Evolutionary conservation across 2,888 invertebrate genomes (phyloP).

Genomic region (Cheiracanthium punctorium): DNA sequence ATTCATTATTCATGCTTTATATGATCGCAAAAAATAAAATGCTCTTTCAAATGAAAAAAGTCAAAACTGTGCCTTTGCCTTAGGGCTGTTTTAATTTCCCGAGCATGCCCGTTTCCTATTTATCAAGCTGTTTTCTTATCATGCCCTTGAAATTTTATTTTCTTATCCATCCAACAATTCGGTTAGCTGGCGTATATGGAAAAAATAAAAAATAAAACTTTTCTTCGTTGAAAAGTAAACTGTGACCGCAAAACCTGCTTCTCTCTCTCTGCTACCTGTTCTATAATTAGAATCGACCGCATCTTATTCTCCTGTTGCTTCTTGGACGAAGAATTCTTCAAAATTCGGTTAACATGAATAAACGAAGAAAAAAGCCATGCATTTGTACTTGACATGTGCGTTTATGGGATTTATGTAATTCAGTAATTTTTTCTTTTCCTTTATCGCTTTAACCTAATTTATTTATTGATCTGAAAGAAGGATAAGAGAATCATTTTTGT

Average conservation of each 20-base stretch:
- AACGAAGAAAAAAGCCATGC: not conserved
- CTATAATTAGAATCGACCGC: not conserved
- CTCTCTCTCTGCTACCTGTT: constrained; percentile 6
- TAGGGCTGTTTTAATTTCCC: no score
- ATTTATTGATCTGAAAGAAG: no score
- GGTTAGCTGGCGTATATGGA: not conserved
- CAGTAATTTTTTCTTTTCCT: no score
- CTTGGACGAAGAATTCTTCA: not conserved
- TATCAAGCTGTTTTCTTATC: no score
- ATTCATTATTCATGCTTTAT: no score
- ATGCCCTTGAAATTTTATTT: not conserved
- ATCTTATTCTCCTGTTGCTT: not conserved
- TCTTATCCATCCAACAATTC: not conserved
- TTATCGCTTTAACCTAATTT: not conserved
- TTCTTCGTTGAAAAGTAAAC: not conserved
- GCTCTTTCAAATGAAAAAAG: no score
- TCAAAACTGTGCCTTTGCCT: no score
- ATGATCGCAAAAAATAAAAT: no score
- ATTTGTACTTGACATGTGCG: not conserved
- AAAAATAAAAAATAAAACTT: no score
- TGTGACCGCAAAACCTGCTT: constrained; percentile 7
- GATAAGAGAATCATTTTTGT: no score
- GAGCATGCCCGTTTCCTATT: no score
- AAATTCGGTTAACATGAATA: not conserved
- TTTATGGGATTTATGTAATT: not conserved